Base-by-base conservation (phyloP, 2,888 invertebrate genomes). In the Cryptophagus acutangulus region DNA sequence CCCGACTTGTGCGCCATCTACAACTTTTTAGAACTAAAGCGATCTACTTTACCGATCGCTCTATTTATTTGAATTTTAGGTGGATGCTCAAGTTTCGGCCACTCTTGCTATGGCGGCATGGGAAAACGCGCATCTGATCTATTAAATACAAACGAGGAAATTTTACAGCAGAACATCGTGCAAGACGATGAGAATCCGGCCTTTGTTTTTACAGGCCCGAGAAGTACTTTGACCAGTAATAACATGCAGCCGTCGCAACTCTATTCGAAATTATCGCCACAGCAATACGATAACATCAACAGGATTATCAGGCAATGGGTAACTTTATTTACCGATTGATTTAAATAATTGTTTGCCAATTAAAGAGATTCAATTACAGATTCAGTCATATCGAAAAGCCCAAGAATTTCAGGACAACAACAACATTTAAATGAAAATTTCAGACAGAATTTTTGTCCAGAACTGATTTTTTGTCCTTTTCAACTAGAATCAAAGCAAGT, bases 71-170 rank as follows among this genome's bases (percentile, higher is more conserved):
- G n/a, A n/a, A n/a, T n/a, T n/a, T n/a, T n/a, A 84, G 84, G 81
- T 40, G 81, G 82, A 1, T 84, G 84, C 57, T 76, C 78, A 8
- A 76, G 79, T 0, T 84, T 81, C 51, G 84, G 84, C 0, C 84
- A 84, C 58, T 82, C 84, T 1, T 84, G 84, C 62, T 84, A 78
- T 57, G 84, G 84, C 1, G 84, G 82, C 1, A 82, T 84, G 57
- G 84, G 84, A 2, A 84, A 84, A 60, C 70, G 84, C 9, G 43
- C 43, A 1, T 37, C 40, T 26, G 52, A 53, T 57, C 35, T 49
- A 38, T 14, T 41, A 10, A 46, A 47, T 53, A 48, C 55, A 38
- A 56, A 53, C 6, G 72, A 74, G 4, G 72, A 72, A 38, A 58
- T 66, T 1, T 54, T 67, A 1, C 58, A 63, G 14, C 57, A 56